Evolutionary conservation across 2,113 vertebrate species (phyloP), one percentile per base, ranked within the genome.

Genomic region (Coryphaenoides rupestris): DNA sequence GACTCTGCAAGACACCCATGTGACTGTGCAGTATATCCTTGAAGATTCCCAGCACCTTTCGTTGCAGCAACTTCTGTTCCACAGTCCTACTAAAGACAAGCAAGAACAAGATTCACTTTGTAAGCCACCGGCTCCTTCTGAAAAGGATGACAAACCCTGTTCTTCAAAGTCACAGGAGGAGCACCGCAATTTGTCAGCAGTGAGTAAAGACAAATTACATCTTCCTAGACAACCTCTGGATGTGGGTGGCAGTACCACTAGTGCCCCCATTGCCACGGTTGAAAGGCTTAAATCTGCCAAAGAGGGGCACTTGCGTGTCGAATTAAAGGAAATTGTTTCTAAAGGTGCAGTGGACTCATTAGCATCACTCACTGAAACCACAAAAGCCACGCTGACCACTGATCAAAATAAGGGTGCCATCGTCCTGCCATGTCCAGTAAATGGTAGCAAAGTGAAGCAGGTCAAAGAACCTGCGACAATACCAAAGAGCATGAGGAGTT

Each of bases 401-500:
- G 74, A 68, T 59, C 78, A 63, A 60, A 84, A 76, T 56, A 73
- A 55, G 33, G 62, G 73, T 22, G 69, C 65, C 21, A 12, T 46
- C 33, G 45, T 40, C 33, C 33, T 12, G 33, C 33, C 56, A 57
- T 57, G 59, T 66, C 69, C 65, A 58, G 21, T 45, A 46, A 50
- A 69, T 17, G n/a, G 33, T 19, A 40, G 63, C 61, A 26, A 1
- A 1, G n/a, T n/a, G 1, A 65, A 22, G 63, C 75, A 74, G 54
- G 78, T 74, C 19, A 69, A 45, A n/a, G 61, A 63, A 0, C 45
- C 58, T 59, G 49, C 65, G 19, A 16, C 17, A 3, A 62, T 65
- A 56, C 78, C 84, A 74, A 86, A 88, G 70, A 74, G 4, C 0
- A 77, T 79, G 63, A 74, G 26, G n/a, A 70, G 54, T 50, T 22